Evolutionary conservation across 2,888 invertebrate genomes (phyloP).

Genomic region (Gisinianus flammeolus): DNA sequence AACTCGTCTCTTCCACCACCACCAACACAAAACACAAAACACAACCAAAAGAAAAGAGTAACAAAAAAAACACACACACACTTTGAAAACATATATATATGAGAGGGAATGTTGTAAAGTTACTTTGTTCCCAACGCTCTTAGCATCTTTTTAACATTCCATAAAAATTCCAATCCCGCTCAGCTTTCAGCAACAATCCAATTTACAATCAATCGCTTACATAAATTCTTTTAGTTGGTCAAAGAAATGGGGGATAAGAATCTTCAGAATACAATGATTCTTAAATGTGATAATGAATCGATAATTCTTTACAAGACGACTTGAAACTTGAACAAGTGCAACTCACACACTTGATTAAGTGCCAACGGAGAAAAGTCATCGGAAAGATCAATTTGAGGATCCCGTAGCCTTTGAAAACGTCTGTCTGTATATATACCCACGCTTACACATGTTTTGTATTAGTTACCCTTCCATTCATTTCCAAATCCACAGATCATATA

Average conservation of each 20-base stretch:
- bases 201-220: slow-evolving; percentile 36
- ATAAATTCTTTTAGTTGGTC: slow-evolving; percentile 1
- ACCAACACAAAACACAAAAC: too few species aligned
- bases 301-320: slow-evolving; percentile 10
- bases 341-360: slow-evolving; percentile 32
- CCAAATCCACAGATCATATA: too few species aligned
- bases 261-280: slow-evolving; percentile 22
- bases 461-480: too few species aligned
- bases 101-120: not conserved
- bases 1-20: not conserved
- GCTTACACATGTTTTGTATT: too few species aligned
- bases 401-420: too few species aligned
- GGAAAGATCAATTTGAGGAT: not conserved
- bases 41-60: not conserved
- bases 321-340: slow-evolving; percentile 2
- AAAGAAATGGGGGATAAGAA: slow-evolving; percentile 17
- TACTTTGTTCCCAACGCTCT: not conserved
- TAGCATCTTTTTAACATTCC: slow-evolving; percentile 23
- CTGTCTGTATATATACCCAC: too few species aligned
- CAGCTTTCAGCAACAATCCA: slow-evolving; percentile 25
- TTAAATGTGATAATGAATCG: slow-evolving; percentile 32
- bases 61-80: not conserved
- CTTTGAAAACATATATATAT: not conserved
- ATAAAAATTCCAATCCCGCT: slow-evolving; percentile 29
- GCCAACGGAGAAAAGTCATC: slow-evolving; percentile 6